Conservation (phyloP, 2,888 invertebrate species). For the Unio pictorum region DNA sequence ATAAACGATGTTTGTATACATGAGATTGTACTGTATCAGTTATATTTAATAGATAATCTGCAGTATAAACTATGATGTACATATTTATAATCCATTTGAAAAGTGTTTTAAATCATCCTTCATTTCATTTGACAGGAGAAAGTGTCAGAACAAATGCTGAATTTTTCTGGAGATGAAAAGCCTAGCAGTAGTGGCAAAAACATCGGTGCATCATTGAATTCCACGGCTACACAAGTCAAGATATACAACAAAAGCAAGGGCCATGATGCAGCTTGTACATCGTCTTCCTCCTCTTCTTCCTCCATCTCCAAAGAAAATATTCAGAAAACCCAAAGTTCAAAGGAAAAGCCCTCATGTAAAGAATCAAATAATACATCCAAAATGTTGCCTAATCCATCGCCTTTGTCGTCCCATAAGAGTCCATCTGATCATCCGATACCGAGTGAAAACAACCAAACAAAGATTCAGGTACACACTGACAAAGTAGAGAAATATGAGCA, state of each 20-base stretch:
- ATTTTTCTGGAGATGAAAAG: conserved; percentile 22
- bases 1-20: too few relatives aligned
- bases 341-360: conserved; percentile 16
- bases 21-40: too few relatives aligned
- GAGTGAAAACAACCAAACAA: conserved; percentile 1
- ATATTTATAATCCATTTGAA: neutral
- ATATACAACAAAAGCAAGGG: conserved; percentile 1
- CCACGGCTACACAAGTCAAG: conserved; percentile 3
- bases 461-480: too few relatives aligned
- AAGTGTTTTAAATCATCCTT: neutral
- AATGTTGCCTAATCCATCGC: conserved; percentile 20
- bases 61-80: neutral
- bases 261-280: conserved; percentile 7
- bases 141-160: conserved; percentile 17
- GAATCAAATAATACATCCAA: conserved; percentile 13
- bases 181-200: conserved; percentile 7
- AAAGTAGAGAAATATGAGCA: too few relatives aligned
- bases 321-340: conserved; percentile 7
- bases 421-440: conserved; percentile 11
- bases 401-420: conserved; percentile 12
- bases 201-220: conserved; percentile 9
- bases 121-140: conserved; percentile 23
- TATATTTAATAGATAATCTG: too few relatives aligned
- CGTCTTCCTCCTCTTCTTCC: conserved; percentile 12
- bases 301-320: conserved; percentile 16